Evolutionary conservation across 2,888 invertebrate genomes (phyloP).

Genomic region (Achlya flavicornis): DNA sequence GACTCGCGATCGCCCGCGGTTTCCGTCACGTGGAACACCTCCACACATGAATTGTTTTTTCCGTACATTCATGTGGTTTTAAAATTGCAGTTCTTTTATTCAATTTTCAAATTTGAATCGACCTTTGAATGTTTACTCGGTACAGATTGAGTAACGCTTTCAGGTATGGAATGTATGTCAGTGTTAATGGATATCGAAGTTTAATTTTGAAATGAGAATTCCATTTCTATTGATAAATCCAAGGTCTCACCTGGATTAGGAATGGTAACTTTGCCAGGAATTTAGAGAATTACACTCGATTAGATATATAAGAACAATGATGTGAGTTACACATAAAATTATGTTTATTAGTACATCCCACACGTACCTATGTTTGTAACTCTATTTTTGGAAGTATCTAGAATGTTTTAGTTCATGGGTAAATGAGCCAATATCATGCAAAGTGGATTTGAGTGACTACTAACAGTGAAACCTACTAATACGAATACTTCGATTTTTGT

Average conservation of each 20-base stretch:
- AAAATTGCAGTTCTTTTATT: constrained; percentile 20
- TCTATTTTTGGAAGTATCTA: not conserved
- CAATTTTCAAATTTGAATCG: not conserved
- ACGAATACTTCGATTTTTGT: too few relatives aligned
- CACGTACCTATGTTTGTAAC: not conserved
- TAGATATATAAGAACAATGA: not conserved
- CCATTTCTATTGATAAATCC: constrained; percentile 9
- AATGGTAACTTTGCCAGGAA: constrained; percentile 1
- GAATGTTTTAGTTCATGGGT: not conserved
- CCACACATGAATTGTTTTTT: constrained; percentile 16
- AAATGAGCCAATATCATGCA: not conserved
- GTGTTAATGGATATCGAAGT: not conserved
- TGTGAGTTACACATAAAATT: not conserved
- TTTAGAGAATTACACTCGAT: not conserved
- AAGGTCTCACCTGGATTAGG: constrained; percentile 7
- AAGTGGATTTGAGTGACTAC: too few relatives aligned
- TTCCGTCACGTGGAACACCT: constrained; percentile 18
- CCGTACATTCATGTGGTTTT: constrained; percentile 28
- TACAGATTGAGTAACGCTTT: not conserved
- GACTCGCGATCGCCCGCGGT: constrained; percentile 24
- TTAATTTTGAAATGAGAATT: constrained; percentile 6
- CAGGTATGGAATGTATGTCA: constrained; percentile 5
- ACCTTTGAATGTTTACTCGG: not conserved
- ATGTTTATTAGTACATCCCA: not conserved
- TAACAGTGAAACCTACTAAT: too few relatives aligned